These are phyloP conservation scores for Torymus texanus DNA, from an alignment of 2,888 invertebrate species.

Conservation along the genomic window DNA sequence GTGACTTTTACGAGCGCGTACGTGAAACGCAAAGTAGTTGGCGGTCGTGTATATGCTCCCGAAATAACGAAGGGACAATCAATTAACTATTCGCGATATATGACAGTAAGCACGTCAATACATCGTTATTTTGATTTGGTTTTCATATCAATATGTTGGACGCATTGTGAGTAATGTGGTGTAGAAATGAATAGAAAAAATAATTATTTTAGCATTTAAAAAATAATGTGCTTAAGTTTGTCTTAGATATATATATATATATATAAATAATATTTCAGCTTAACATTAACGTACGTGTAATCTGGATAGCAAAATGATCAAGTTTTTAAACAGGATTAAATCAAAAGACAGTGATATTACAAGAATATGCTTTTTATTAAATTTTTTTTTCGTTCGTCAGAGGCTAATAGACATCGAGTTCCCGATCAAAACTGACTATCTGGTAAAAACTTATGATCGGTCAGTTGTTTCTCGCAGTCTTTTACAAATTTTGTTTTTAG, in stretches of 20 bases:
- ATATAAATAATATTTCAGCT: too few species aligned
- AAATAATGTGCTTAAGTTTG: too few species aligned
- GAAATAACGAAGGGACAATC: neutral
- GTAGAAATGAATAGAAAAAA: too few species aligned
- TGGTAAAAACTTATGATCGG: conserved; percentile 25
- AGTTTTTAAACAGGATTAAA: too few species aligned
- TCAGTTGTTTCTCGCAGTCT: conserved; percentile 38
- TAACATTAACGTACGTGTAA: too few species aligned
- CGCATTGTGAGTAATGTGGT: too few species aligned
- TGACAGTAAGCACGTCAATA: neutral
- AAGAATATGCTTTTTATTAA: conserved; percentile 69
- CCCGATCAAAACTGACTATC: conserved; percentile 24
- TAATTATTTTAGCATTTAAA: too few species aligned
- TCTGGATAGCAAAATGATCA: too few species aligned
- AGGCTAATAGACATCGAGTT: conserved; percentile 31
- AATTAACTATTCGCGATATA: neutral
- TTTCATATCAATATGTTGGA: too few species aligned
- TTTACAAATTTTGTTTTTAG: conserved; percentile 24
- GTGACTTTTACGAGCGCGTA: neutral
- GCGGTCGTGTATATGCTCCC: too few species aligned
- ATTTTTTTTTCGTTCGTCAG: conserved; percentile 49
- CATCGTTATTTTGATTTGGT: too few species aligned
- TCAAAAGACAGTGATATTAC: conserved; percentile 53
- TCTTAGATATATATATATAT: too few species aligned
- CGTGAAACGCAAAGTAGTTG: neutral